These are phyloP conservation scores for Theocolax elegans DNA, from an alignment of 1,140 invertebrate genomes.

Conservation along the genomic window DNA sequence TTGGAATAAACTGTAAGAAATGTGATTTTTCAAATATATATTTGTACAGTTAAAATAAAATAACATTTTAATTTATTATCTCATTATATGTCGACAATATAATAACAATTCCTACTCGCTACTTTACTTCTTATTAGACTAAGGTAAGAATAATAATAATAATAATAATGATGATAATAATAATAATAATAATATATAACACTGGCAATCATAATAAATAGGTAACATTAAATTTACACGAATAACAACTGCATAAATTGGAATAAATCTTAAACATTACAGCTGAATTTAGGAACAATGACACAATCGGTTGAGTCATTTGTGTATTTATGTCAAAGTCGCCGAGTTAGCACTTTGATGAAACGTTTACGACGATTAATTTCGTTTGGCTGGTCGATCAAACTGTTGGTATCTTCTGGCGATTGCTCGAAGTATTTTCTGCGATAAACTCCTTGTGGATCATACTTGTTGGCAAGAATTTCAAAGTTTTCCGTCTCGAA, in stretches of 20 bases:
- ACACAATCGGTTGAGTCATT: background rate
- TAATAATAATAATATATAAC: too few species aligned
- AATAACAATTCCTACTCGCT: too few species aligned
- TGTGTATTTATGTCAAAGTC: background rate
- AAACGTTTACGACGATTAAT: slow-evolving; percentile 8
- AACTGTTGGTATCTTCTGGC: slow-evolving; percentile 44
- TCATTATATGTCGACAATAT: too few species aligned
- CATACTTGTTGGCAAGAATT: slow-evolving; percentile 47
- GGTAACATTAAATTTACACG: background rate
- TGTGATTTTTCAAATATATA: too few species aligned
- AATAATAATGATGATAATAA: too few species aligned
- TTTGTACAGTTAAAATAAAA: too few species aligned
- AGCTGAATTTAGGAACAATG: slow-evolving; percentile 4
- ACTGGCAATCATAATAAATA: background rate
- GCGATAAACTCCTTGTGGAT: slow-evolving; percentile 48
- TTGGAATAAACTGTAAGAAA: too few species aligned
- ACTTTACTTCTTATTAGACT: too few species aligned
- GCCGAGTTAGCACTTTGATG: background rate
- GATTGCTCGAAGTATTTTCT: slow-evolving; percentile 44
- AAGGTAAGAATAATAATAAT: too few species aligned
- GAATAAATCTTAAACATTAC: background rate
- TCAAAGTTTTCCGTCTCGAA: slow-evolving; percentile 48
- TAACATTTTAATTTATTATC: too few species aligned
- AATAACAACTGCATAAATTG: too few species aligned
- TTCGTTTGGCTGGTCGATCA: slow-evolving; percentile 30